A percentile compares a stretch with the other conserved stretches of the same genome.
phyloP scores from a whole-genome alignment of 2,113 vertebrate genomes.

The Desmodus rotundus region DNA sequence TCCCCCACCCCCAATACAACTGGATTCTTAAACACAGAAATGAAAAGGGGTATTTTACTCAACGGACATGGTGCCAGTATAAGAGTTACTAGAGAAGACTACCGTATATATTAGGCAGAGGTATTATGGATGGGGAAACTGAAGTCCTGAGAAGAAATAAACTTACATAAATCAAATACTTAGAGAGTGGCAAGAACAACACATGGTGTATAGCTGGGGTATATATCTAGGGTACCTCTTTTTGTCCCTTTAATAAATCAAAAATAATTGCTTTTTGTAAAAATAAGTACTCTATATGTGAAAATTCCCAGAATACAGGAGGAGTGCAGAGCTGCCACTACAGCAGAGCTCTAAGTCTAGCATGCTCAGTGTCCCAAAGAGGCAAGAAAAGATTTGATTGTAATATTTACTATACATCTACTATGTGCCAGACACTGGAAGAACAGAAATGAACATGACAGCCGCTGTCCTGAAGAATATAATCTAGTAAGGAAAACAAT shows the following conservation, averaged over 20 bases:
- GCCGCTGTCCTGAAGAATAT: background rate
- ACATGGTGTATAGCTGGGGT: background rate
- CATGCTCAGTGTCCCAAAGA: background rate
- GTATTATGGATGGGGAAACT: background rate
- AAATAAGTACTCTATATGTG: background rate
- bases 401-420: background rate
- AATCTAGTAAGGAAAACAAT: background rate
- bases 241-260: background rate
- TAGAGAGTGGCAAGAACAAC: background rate
- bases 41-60: background rate
- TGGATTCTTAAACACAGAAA: background rate
- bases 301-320: background rate
- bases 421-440: background rate
- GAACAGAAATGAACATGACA: background rate
- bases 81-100: background rate
- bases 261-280: background rate
- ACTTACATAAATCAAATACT: background rate
- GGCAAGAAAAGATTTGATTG: background rate
- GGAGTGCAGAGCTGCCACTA: background rate
- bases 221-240: background rate
- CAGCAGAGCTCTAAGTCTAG: background rate
- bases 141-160: background rate
- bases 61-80: background rate
- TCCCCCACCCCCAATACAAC: background rate
- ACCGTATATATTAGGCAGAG: background rate